Evolutionary conservation across 2,113 vertebrate species (phyloP).

Genomic region (Thamnaconus septentrionalis): DNA sequence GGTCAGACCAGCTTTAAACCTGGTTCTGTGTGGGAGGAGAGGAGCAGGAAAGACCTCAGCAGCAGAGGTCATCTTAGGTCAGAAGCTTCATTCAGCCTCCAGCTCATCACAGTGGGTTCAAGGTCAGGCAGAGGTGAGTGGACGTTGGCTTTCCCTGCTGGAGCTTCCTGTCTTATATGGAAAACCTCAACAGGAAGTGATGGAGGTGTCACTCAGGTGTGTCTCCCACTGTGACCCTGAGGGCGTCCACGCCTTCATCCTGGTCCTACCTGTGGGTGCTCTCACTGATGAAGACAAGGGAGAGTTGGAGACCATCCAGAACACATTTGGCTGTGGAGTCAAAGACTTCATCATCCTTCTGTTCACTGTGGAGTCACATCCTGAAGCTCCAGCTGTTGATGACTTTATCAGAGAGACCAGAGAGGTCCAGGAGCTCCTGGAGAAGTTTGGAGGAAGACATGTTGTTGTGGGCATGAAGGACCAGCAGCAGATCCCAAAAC

Average conservation of each 20-base stretch:
- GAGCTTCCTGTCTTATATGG: slow-evolving; percentile 28
- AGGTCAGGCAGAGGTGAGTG: slow-evolving; percentile 19
- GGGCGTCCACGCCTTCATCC: slow-evolving; percentile 31
- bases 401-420: neutral
- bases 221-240: slow-evolving; percentile 28
- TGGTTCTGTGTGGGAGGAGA: too few species aligned
- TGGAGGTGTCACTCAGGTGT: slow-evolving; percentile 10
- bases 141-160: slow-evolving; percentile 14
- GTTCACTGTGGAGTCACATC: slow-evolving; percentile 22
- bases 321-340: slow-evolving; percentile 6
- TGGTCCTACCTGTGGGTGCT: slow-evolving; percentile 21
- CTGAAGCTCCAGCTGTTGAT: neutral
- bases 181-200: slow-evolving; percentile 11
- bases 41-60: too few species aligned
- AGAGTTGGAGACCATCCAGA: slow-evolving; percentile 31
- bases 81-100: neutral
- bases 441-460: neutral
- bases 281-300: slow-evolving; percentile 29
- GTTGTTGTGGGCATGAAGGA: slow-evolving; percentile 6
- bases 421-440: neutral
- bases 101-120: slow-evolving; percentile 34
- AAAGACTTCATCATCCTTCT: slow-evolving; percentile 37
- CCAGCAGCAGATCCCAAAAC: too few species aligned
- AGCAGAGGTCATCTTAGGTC: too few species aligned
- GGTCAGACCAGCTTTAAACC: slow-evolving; percentile 8